Evolutionary conservation across 2,113 vertebrate species (phyloP), one percentile per base, ranked within the genome.

Genomic region (Salvelinus fontinalis): DNA sequence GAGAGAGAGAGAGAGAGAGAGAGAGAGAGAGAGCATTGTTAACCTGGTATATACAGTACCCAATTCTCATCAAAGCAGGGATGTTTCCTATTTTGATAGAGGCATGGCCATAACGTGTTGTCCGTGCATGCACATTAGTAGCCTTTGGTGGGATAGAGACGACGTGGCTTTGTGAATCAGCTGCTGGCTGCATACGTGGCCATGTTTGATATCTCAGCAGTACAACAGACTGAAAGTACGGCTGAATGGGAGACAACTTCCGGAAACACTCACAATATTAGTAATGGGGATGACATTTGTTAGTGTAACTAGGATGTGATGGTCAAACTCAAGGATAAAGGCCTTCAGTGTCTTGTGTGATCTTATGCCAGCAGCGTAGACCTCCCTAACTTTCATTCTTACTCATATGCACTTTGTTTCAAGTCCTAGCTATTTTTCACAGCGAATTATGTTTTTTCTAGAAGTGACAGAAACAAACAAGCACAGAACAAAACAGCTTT

Each of bases 251-350:
- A 44, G 39, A 44, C 39, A 44, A 44, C 39, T 11, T 44, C 39
- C 39, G 9, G 39, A 44, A 44, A 44, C 39, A 44, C 39, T 44
- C 39, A 44, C 39, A 44, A 44, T 39, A 44, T 67, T 29, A 67
- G 22, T 71, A 83, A 76, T 82, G 79, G 71, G 80, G 71, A 71
- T 69, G 78, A 71, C 81, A 78, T 82, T 86, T 86, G 84, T 86
- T 86, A 71, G 80, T 71, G 78, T 67, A 68, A 82, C 84, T 77
- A 85, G 87, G 85, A 89, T 84, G 85, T 85, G 82, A 80, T 65
- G 51, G n/a, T 70, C n/a, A 49, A 44, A 44, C 39, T 44, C 39
- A 44, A 44, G 39, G 39, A 44, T 44, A 44, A 87, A 87, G 83
- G 65, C 80, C 29, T 34, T n/a, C 83, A 81, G 65, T 83, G 78